Evolutionary conservation across 2,888 invertebrate genomes (phyloP).

Genomic region (Tipula helvola): DNA sequence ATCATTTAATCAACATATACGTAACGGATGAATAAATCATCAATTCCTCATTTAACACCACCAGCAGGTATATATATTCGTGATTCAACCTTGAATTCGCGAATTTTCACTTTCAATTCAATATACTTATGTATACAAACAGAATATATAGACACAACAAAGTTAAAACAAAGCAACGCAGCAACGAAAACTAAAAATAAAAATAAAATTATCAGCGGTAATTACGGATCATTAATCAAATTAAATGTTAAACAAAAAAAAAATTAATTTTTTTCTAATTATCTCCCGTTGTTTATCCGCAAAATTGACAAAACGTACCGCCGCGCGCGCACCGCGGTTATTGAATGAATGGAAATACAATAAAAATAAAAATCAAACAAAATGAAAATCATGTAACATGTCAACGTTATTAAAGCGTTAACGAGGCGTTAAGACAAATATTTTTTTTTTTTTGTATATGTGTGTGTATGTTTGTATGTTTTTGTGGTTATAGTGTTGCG

Average conservation of each 20-base stretch:
- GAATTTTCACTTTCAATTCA: neutral
- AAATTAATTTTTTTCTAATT: neutral
- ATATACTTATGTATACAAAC: neutral
- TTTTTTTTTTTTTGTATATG: neutral
- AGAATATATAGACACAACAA: neutral
- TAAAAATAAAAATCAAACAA: neutral
- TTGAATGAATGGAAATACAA: neutral
- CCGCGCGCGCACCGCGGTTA: neutral
- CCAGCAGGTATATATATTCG: neutral
- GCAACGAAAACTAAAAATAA: neutral
- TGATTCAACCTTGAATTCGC: neutral
- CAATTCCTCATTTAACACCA: neutral
- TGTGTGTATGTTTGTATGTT: neutral
- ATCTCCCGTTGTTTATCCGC: neutral
- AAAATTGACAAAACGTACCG: neutral
- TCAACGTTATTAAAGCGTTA: neutral
- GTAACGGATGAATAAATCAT: neutral
- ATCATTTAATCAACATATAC: neutral
- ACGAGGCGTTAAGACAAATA: neutral
- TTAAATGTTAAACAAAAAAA: neutral
- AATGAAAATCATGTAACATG: slow-evolving; percentile 4
- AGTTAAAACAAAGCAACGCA: neutral
- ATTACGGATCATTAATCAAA: neutral
- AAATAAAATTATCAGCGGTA: neutral
- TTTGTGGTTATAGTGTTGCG: neutral